Conservation (phyloP, 2,113 vertebrate genomes). For the Oryzias celebensis region DNA sequence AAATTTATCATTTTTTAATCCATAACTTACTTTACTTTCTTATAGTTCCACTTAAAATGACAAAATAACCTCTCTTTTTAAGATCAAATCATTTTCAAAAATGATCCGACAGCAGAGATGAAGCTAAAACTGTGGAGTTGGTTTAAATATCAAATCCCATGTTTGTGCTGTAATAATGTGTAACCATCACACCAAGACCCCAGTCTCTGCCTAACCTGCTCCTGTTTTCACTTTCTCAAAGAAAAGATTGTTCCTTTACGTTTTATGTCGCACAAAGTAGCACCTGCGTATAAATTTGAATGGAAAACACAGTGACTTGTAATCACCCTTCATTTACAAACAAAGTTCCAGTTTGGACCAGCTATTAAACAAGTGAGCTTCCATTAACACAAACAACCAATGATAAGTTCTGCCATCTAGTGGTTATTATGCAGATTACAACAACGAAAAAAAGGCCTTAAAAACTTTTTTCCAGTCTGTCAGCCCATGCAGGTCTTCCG, state of each 20-base stretch:
- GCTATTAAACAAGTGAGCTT: conserved; percentile 12
- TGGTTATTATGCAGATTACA: conserved; percentile 47
- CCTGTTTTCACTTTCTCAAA: conserved; percentile 24
- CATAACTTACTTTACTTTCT: conserved; percentile 27
- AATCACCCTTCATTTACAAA: conserved; percentile 17
- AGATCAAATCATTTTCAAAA: background rate
- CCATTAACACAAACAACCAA: conserved; percentile 32
- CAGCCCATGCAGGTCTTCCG: background rate
- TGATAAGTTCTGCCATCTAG: conserved; percentile 66
- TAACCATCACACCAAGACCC: too few relatives aligned
- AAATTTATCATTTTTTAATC: conserved; percentile 17
- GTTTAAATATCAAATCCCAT: too few relatives aligned
- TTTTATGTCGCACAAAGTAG: conserved; percentile 32
- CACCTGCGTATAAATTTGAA: conserved; percentile 49
- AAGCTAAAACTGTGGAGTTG: too few relatives aligned
- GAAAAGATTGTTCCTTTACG: conserved; percentile 14
- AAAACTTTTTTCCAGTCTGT: conserved; percentile 14
- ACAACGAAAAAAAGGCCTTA: conserved; percentile 7
- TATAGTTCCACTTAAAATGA: background rate
- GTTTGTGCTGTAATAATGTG: too few relatives aligned
- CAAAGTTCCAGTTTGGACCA: conserved; percentile 19
- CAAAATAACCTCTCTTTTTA: background rate
- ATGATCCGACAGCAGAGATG: too few relatives aligned
- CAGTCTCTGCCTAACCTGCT: conserved; percentile 3
- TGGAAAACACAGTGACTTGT: conserved; percentile 22